A percentile compares a stretch with the other conserved stretches of the same genome.
These are phyloP conservation scores for Andrena marginata DNA, from an alignment of 2,888 invertebrate genomes.

Conservation along the genomic window DNA sequence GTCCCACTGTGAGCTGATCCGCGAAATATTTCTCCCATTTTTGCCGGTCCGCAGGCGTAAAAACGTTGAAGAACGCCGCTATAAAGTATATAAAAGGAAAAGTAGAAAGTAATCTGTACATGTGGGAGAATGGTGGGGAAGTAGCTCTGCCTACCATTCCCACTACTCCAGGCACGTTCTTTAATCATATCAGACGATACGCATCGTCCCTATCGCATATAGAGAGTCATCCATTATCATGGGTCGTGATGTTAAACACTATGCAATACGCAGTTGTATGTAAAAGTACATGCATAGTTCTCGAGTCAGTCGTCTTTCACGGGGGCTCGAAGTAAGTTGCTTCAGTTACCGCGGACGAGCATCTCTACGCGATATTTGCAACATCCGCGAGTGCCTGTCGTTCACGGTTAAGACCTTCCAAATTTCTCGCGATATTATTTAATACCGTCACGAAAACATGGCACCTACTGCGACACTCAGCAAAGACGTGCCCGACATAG, in stretches of 20 bases:
- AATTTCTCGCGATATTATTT: background rate
- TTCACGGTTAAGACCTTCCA: background rate
- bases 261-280: background rate
- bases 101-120: background rate
- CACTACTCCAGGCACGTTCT: background rate
- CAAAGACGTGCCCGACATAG: constrained; percentile 93
- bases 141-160: background rate
- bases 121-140: background rate
- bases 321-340: constrained; percentile 74
- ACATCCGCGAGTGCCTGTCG: background rate
- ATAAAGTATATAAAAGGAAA: background rate
- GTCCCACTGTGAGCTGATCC: too few species aligned
- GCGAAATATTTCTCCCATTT: too few species aligned
- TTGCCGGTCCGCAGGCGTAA: background rate
- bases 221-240: background rate
- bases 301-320: background rate
- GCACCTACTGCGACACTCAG: constrained; percentile 85
- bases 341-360: constrained; percentile 68
- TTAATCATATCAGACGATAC: background rate
- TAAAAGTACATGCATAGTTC: background rate
- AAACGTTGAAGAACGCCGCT: background rate
- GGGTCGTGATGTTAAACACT: background rate
- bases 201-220: background rate
- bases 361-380: background rate
- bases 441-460: constrained; percentile 33